phyloP scores from a whole-genome alignment of 1,140 invertebrate genomes.

The Euschistus heros region DNA sequence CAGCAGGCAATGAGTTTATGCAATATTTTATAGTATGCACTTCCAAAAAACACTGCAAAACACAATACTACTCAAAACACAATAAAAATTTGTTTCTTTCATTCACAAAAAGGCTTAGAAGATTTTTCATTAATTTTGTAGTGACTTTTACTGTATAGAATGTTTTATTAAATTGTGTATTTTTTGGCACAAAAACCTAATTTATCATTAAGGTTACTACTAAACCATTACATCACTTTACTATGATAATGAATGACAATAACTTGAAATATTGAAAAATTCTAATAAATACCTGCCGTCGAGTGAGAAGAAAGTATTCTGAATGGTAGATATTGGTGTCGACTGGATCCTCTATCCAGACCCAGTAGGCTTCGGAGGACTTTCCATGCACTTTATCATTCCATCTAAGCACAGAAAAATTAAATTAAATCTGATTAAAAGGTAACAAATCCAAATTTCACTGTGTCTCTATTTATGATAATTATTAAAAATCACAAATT shows the following conservation, averaged over 20 bases:
- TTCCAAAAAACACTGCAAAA: no score
- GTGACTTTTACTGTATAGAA: no score
- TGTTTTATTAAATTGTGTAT: no score
- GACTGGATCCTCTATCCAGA: constrained; percentile 95
- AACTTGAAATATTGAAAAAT: constrained; percentile 16
- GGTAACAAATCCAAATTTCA: not conserved
- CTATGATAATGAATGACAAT: not conserved
- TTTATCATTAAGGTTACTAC: not conserved
- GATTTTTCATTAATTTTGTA: no score
- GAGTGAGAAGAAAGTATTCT: constrained; percentile 81
- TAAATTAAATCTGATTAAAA: constrained; percentile 4
- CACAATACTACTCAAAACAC: no score
- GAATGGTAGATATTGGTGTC: constrained; percentile 92
- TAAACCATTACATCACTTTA: not conserved
- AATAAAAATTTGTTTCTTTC: no score
- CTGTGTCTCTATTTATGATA: not conserved
- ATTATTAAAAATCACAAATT: not conserved
- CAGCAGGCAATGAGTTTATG: no score
- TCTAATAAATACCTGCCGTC: constrained; percentile 59
- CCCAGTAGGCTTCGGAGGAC: constrained; percentile 83
- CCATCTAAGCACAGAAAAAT: constrained; percentile 48
- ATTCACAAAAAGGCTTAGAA: no score
- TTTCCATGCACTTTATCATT: constrained; percentile 82
- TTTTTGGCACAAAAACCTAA: no score
- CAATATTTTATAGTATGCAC: no score